phyloP scores from a whole-genome alignment of 2,797 vertebrate genomes.

The Acrocephalus scirpaceus region DNA sequence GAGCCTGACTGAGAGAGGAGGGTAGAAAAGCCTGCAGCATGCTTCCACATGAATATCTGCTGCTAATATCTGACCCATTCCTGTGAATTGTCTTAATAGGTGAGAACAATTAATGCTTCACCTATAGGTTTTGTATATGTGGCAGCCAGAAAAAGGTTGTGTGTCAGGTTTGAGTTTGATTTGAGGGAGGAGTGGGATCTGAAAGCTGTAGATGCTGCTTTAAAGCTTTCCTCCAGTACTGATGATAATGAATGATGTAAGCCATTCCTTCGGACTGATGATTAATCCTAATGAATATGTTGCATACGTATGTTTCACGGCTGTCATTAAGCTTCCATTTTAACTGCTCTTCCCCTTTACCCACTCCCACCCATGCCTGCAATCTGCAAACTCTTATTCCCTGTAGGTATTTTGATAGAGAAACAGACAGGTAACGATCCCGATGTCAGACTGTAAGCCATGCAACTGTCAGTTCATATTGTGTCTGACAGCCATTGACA shows the following conservation, averaged over 20 bases:
- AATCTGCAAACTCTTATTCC: slow-evolving; percentile 62
- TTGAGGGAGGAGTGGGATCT: slow-evolving; percentile 4
- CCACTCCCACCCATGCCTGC: slow-evolving; percentile 42
- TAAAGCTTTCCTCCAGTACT: not conserved
- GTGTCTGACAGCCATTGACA: slow-evolving; percentile 67
- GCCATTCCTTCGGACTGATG: slow-evolving; percentile 41
- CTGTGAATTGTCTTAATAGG: not conserved
- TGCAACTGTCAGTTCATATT: slow-evolving; percentile 66
- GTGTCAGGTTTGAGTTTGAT: not conserved
- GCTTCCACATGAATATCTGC: not conserved
- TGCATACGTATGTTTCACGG: slow-evolving; percentile 37
- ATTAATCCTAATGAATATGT: slow-evolving; percentile 65
- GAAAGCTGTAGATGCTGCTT: not conserved
- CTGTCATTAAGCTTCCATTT: slow-evolving; percentile 61
- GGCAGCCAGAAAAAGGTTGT: not conserved
- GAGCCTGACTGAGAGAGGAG: not conserved
- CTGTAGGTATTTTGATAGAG: slow-evolving; percentile 59
- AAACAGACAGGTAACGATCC: slow-evolving; percentile 69
- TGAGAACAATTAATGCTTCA: not conserved
- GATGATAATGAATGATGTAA: slow-evolving; percentile 44
- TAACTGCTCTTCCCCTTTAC: slow-evolving; percentile 18
- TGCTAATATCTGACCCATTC: not conserved
- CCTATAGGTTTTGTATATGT: not conserved
- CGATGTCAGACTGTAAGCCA: slow-evolving; percentile 47
- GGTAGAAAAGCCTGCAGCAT: not conserved